phyloP scores from a whole-genome alignment of 2,113 vertebrate species.

The Indri indri region DNA sequence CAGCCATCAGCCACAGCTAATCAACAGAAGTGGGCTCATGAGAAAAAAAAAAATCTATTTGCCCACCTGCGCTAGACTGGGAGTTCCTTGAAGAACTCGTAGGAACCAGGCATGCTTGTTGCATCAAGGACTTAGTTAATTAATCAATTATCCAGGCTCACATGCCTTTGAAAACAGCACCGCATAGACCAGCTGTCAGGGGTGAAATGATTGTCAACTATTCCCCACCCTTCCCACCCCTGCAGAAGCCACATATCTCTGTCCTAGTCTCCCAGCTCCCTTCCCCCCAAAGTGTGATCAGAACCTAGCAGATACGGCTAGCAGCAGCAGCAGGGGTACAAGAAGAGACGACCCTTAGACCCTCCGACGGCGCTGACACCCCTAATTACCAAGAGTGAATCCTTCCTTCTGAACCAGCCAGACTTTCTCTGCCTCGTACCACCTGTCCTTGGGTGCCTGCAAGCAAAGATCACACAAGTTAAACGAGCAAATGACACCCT shows the following conservation, averaged over 20 bases:
- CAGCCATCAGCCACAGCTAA: neutral
- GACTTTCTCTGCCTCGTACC: conserved; percentile 94
- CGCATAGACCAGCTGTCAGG: neutral
- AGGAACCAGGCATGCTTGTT: neutral
- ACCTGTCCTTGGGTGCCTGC: conserved; percentile 84
- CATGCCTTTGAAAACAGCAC: neutral
- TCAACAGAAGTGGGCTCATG: accelerated
- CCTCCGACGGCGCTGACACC: neutral
- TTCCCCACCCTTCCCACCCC: too few relatives aligned
- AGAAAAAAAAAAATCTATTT: neutral
- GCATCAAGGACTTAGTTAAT: neutral
- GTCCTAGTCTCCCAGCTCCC: neutral
- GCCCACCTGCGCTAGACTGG: neutral
- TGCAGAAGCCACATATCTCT: neutral
- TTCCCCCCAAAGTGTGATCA: neutral
- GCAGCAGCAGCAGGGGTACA: accelerated
- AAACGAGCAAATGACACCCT: accelerated
- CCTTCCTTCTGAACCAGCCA: conserved; percentile 92
- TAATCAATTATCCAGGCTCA: neutral
- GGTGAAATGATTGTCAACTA: neutral
- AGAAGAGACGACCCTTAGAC: too few relatives aligned
- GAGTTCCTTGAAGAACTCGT: neutral
- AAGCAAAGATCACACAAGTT: neutral
- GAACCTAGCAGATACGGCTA: accelerated
- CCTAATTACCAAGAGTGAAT: conserved; percentile 88